Base-by-base conservation (phyloP, 2,797 vertebrate species). In the Sandelia bainsii region DNA sequence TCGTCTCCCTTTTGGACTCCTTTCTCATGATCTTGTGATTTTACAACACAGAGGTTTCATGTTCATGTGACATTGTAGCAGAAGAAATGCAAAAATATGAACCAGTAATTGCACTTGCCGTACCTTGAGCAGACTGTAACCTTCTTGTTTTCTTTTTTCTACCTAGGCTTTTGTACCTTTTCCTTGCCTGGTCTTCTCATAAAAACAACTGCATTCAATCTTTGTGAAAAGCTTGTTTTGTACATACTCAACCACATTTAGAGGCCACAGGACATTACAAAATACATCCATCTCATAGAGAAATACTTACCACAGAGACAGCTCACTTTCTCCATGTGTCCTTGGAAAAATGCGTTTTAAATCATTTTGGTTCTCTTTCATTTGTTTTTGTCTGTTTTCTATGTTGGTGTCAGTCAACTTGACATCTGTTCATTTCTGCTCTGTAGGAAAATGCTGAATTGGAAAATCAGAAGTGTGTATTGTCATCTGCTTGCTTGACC, bases 391-490 rank as follows among this genome's bases (percentile, higher is more conserved):
- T 66, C 1, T 45, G 6, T 61, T 57, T 44, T 44, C 13, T 40
- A 22, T 29, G 42, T 68, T 20, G 0, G 37, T 22, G 53, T 69
- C 59, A 72, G 64, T 68, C 27, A 70, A 32, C 44, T 27, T 68
- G 57, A 57, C 48, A 51, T 45, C 40, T 54, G 25, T 32, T 75
- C 53, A 57, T 72, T 66, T 65, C 10, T 56, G 25, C n/a, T 29
- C 6, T 7, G 2, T 52, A 29, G 57, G 37, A 75, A 73, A 74
- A 66, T 19, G 25, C 54, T 63, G 34, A 17, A 51, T 64, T 58
- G 76, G 54, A 68, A 69, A 81, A 70, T 10, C 20, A 44, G 8
- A 64, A 50, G 45, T 57, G 59, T 44, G 50, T 45, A 16, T 74
- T 66, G 19, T 74, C 42, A 69, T 69, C 52, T 12, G 46, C 23